Evolutionary conservation across 2,113 vertebrate species (phyloP).

Genomic region (Paedocypris sp.): DNA sequence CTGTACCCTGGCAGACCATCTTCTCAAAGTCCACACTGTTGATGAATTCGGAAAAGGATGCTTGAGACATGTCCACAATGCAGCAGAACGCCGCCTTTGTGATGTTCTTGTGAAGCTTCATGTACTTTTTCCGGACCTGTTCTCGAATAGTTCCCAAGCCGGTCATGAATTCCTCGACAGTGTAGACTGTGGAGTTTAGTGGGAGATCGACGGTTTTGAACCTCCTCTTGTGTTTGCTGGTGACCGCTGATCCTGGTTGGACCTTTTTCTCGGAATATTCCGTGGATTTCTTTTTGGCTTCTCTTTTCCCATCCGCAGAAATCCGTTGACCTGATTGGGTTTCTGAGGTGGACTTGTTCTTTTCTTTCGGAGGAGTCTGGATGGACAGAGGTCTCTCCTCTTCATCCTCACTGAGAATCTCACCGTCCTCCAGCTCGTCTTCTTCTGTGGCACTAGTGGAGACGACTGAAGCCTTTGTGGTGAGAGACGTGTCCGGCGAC

Average conservation of each 20-base stretch:
- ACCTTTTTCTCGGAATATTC: slow-evolving; percentile 26
- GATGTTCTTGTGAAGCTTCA: slow-evolving; percentile 91
- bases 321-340: slow-evolving; percentile 39
- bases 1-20: slow-evolving; percentile 59
- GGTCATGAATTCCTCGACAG: slow-evolving; percentile 74
- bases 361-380: slow-evolving; percentile 42
- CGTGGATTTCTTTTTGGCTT: slow-evolving; percentile 28
- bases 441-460: slow-evolving; percentile 29
- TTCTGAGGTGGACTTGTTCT: slow-evolving; percentile 27
- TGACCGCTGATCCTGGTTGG: too few relatives aligned
- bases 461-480: slow-evolving; percentile 30
- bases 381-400: slow-evolving; percentile 44
- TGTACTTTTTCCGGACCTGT: slow-evolving; percentile 83
- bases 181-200: slow-evolving; percentile 55
- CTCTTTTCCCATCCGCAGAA: slow-evolving; percentile 18
- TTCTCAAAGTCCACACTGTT: slow-evolving; percentile 70
- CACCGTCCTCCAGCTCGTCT: slow-evolving; percentile 81
- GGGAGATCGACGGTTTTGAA: slow-evolving; percentile 13
- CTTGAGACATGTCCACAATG: slow-evolving; percentile 78
- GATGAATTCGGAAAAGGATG: slow-evolving; percentile 77
- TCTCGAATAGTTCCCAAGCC: slow-evolving; percentile 71
- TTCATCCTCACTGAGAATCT: slow-evolving; percentile 78
- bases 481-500: slow-evolving; percentile 60
- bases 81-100: slow-evolving; percentile 77
- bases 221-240: too few relatives aligned